Percentiles rank a stretch among this genome's conserved stretches.
Conservation (phyloP, 2,888 invertebrate genomes). For the Trachelus tabidus region DNA sequence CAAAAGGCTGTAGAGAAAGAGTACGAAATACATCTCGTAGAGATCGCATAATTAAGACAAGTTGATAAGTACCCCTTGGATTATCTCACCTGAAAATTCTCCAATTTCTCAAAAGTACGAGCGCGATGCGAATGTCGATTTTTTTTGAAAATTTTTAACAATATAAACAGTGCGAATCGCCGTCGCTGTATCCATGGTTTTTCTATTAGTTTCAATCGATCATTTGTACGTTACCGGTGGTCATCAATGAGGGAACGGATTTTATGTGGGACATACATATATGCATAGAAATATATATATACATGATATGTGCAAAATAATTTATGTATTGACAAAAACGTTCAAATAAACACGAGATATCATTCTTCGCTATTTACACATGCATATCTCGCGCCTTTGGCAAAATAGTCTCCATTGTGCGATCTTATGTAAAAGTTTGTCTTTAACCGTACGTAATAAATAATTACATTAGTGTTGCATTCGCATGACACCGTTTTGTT, state of each 20-base stretch:
- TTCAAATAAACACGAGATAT: background rate
- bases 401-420: slow-evolving; percentile 3
- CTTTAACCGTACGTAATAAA: background rate
- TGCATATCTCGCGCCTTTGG: background rate
- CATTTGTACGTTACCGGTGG: background rate
- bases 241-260: background rate
- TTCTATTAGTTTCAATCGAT: background rate
- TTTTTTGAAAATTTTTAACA: slow-evolving; percentile 11
- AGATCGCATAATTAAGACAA: background rate
- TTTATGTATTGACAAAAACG: slow-evolving; percentile 2
- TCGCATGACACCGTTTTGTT: background rate
- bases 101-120: slow-evolving; percentile 23
- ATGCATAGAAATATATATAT: background rate
- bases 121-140: slow-evolving; percentile 12
- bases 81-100: slow-evolving; percentile 19
- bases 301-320: background rate
- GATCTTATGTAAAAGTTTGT: slow-evolving; percentile 1
- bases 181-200: slow-evolving; percentile 1
- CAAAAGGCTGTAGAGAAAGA: slow-evolving; percentile 13
- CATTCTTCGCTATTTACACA: slow-evolving; percentile 2
- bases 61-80: background rate
- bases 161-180: slow-evolving; percentile 11
- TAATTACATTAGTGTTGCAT: background rate
- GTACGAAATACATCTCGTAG: background rate
- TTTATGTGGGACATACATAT: background rate